Base-by-base conservation (phyloP, 2,888 invertebrate species). In the Abrostola triplasia region DNA sequence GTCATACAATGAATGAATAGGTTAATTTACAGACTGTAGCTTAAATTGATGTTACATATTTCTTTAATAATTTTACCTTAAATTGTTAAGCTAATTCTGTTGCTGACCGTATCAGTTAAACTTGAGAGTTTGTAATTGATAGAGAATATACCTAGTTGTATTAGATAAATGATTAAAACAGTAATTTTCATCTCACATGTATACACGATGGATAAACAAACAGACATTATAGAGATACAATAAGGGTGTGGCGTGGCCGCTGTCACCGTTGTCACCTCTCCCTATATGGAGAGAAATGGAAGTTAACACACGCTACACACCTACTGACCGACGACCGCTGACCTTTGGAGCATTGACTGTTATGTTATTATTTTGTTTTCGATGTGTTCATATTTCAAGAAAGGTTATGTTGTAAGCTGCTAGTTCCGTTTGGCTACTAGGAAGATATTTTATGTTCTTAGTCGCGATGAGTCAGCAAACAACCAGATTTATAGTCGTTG, bases 241-340 rank as follows among this genome's bases (percentile, higher is more conserved):
- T 58, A 61, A 71, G 68, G 76, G 72, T 58, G 72, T 75, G 76
- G 66, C 49, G 71, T 65, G 72, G 74, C 67, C 61, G 66, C 70
- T 76, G 77, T 77, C 73, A 69, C 75, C 54, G 80, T 76, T 80
- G 83, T 82, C 86, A 81, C 81, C 65, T 81, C 73, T 77, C 92
- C 89, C 69, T 88, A 91, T 82, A 91, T 80, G 92, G 91, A 83
- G 91, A 90, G 92, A 92, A 92, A 91, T 89, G 87, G 80, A 74
- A 77, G 67, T 82, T 59, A 70, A 67, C 78, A 82, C 69, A 70
- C 61, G 56, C 56, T 54, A 56, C 71, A 81, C 80, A 79, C 76
- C 79, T 81, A 81, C 84, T 81, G 83, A 81, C 84, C 82, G 81
- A 77, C 79, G 84, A 84, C 84, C 83, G 79, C 80, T 86, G 84